Conservation (phyloP, 1,140 invertebrate genomes). For the Sesamia nonagrioides region DNA sequence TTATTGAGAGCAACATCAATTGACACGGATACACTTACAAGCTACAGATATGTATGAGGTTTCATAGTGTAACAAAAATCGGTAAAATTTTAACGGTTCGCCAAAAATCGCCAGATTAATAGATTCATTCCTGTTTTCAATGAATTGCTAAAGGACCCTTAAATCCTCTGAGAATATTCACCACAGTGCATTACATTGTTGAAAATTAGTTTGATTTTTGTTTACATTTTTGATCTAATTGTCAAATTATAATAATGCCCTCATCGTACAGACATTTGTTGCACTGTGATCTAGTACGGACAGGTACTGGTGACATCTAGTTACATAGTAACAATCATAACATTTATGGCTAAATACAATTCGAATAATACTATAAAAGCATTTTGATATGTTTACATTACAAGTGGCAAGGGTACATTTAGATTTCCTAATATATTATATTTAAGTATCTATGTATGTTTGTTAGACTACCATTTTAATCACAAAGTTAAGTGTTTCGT, state of each 20-base stretch:
- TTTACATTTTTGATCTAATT: no score
- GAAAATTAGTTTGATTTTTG: no score
- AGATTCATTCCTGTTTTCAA: not conserved
- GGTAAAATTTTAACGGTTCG: not conserved
- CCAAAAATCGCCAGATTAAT: no score
- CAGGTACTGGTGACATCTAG: constrained; percentile 43
- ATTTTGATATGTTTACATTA: constrained; percentile 38
- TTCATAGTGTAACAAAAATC: constrained; percentile 3
- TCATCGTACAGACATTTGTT: not conserved
- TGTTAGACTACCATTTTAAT: constrained; percentile 2
- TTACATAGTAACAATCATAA: constrained; percentile 2
- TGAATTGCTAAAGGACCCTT: no score
- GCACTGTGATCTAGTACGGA: constrained; percentile 9
- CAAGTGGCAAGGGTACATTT: constrained; percentile 12
- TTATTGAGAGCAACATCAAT: constrained; percentile 80
- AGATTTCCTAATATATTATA: constrained; percentile 1
- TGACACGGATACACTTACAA: constrained; percentile 65
- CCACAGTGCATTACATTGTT: no score
- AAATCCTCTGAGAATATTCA: no score
- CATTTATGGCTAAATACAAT: constrained; percentile 13
- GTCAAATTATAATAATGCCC: no score
- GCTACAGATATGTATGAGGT: constrained; percentile 36
- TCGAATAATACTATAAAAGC: constrained; percentile 26
- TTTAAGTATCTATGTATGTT: not conserved
- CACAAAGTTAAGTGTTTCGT: not conserved